Percentiles rank a stretch among this genome's conserved stretches.
phyloP scores from a whole-genome alignment of 2,888 invertebrate genomes.

The Crematogaster levior region DNA sequence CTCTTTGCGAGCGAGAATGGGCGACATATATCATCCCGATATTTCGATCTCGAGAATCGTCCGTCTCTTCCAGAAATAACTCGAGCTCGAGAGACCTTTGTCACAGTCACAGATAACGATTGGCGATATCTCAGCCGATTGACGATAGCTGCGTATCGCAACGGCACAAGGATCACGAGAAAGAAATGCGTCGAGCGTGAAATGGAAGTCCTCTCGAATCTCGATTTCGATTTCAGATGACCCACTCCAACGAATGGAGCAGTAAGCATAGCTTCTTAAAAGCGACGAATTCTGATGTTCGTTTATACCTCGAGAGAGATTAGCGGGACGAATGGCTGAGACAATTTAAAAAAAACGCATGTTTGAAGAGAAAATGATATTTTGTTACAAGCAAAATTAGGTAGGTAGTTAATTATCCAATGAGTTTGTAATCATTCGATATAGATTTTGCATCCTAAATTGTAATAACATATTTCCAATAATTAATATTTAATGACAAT shows the following conservation, averaged over 20 bases:
- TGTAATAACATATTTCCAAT: slow-evolving; percentile 56
- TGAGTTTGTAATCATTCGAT: slow-evolving; percentile 50
- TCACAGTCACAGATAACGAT: slow-evolving; percentile 53
- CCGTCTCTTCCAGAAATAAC: slow-evolving; percentile 52
- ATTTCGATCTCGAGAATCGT: slow-evolving; percentile 56
- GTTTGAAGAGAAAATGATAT: slow-evolving; percentile 29
- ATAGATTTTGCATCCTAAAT: slow-evolving; percentile 48
- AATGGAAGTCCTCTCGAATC: slow-evolving; percentile 36
- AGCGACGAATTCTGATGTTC: neutral
- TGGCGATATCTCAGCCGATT: slow-evolving; percentile 54
- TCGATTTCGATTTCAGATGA: slow-evolving; percentile 49
- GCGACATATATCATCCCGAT: slow-evolving; percentile 40
- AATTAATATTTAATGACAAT: slow-evolving; percentile 56
- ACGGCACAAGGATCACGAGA: slow-evolving; percentile 17
- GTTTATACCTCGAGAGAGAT: neutral
- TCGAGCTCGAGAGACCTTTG: slow-evolving; percentile 48
- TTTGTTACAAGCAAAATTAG: slow-evolving; percentile 34
- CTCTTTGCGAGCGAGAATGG: slow-evolving; percentile 36
- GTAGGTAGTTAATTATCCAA: slow-evolving; percentile 44
- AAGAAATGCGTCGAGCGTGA: slow-evolving; percentile 39
- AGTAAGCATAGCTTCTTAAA: neutral
- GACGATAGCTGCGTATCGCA: slow-evolving; percentile 38
- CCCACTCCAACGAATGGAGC: slow-evolving; percentile 22
- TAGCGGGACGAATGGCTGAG: neutral
- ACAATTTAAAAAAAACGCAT: slow-evolving; percentile 4